Evolutionary conservation across 2,797 vertebrate species (phyloP).

Genomic region (Tokudaia muenninki): DNA sequence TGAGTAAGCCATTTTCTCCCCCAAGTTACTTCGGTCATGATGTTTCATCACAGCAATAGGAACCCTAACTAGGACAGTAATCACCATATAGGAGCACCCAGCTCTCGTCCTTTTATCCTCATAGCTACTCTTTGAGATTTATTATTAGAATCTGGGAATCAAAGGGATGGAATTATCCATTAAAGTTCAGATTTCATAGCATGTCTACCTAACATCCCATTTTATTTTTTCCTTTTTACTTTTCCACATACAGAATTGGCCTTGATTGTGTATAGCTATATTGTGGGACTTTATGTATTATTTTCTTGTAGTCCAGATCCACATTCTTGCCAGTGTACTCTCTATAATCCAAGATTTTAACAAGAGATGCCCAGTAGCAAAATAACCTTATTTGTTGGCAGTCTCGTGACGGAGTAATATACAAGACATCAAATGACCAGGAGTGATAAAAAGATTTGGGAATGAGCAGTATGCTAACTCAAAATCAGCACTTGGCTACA

Average conservation of each 20-base stretch:
- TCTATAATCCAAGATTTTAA: conserved; percentile 35
- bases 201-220: neutral
- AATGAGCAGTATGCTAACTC: neutral
- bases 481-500: conserved; percentile 20
- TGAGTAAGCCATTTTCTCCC: neutral
- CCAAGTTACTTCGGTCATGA: neutral
- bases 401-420: neutral
- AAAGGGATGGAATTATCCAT: neutral
- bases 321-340: conserved; percentile 26
- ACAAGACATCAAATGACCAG: conserved; percentile 25
- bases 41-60: neutral
- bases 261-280: neutral
- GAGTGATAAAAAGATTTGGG: neutral
- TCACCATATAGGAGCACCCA: neutral
- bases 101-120: neutral
- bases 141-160: conserved; percentile 35
- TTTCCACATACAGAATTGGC: neutral
- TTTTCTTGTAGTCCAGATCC: neutral
- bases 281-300: neutral
- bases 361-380: neutral
- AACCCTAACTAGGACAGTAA: neutral
- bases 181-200: conserved; percentile 10
- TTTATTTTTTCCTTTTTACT: conserved; percentile 1
- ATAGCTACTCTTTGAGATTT: neutral
- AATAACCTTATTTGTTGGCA: conserved; percentile 1